These are phyloP conservation scores for Esox lucius DNA, from an alignment of 2,797 vertebrate species.

Conservation along the genomic window DNA sequence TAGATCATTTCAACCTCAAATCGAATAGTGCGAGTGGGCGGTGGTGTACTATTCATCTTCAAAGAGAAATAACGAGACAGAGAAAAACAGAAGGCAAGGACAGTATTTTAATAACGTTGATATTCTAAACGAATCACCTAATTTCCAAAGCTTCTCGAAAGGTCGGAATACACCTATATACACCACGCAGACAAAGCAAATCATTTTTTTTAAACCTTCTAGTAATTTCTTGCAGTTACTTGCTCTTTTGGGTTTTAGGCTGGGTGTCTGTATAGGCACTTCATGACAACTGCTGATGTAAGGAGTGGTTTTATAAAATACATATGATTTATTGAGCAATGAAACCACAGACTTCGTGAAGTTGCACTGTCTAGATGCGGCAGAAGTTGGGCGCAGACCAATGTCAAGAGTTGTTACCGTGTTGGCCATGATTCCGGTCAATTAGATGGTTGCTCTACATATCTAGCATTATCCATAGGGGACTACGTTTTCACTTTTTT, in stretches of 20 bases:
- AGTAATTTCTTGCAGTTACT: too few relatives aligned
- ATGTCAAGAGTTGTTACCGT: neutral
- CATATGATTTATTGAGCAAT: neutral
- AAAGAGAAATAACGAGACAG: neutral
- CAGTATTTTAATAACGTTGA: too few relatives aligned
- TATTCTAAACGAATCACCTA: too few relatives aligned
- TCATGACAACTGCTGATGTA: too few relatives aligned
- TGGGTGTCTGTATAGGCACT: too few relatives aligned
- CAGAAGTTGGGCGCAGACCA: neutral
- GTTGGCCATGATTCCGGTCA: neutral
- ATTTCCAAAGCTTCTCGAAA: too few relatives aligned
- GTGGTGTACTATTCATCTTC: conserved; percentile 16
- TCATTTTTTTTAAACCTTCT: too few relatives aligned
- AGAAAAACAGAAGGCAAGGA: neutral
- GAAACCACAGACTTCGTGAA: neutral
- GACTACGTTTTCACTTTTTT: neutral
- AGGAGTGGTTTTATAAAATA: too few relatives aligned
- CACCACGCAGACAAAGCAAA: too few relatives aligned
- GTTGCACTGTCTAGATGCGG: neutral
- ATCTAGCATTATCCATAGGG: neutral
- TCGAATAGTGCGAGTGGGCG: neutral
- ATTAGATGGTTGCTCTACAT: neutral
- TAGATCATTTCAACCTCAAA: neutral
- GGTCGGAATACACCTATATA: too few relatives aligned
- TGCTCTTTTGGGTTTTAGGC: too few relatives aligned